Evolutionary conservation across 2,797 vertebrate species (phyloP).

Genomic region (Lemur catta): DNA sequence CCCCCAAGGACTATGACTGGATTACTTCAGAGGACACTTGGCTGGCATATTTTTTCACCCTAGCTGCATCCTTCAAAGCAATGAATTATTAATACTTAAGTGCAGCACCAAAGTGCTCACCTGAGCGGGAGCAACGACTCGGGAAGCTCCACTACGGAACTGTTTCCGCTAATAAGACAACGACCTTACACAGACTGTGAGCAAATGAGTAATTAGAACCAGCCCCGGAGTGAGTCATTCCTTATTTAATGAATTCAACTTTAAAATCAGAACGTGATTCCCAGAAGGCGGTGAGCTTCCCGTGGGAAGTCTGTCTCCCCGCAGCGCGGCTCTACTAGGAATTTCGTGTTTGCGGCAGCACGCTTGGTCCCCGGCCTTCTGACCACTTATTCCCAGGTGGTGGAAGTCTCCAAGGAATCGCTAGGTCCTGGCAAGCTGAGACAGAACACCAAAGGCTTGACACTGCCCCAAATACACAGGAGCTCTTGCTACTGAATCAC

Average conservation of each 20-base stretch:
- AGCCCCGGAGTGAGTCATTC: neutral
- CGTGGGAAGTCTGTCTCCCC: neutral
- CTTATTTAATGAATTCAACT: slow-evolving; percentile 48
- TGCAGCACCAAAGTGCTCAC: neutral
- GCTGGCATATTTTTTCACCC: neutral
- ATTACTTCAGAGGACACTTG: neutral
- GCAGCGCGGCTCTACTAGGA: neutral
- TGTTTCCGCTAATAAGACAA: neutral
- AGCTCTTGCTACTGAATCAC: neutral
- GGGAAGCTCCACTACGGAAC: neutral
- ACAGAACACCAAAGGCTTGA: neutral
- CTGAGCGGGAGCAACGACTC: neutral
- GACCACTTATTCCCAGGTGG: neutral
- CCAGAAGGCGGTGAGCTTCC: neutral
- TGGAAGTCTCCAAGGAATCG: accelerated
- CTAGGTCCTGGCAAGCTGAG: neutral
- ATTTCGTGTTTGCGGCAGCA: neutral
- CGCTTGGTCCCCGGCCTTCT: neutral
- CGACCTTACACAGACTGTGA: neutral
- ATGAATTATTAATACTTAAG: neutral
- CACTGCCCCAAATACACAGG: accelerated
- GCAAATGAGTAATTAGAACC: neutral
- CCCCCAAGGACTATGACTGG: neutral
- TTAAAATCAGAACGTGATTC: slow-evolving; percentile 4
- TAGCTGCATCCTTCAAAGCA: neutral